A percentile compares a stretch with the other conserved stretches of the same genome.
Evolutionary conservation across 2,797 vertebrate genomes (phyloP).

Genomic region (Alosa sapidissima): DNA sequence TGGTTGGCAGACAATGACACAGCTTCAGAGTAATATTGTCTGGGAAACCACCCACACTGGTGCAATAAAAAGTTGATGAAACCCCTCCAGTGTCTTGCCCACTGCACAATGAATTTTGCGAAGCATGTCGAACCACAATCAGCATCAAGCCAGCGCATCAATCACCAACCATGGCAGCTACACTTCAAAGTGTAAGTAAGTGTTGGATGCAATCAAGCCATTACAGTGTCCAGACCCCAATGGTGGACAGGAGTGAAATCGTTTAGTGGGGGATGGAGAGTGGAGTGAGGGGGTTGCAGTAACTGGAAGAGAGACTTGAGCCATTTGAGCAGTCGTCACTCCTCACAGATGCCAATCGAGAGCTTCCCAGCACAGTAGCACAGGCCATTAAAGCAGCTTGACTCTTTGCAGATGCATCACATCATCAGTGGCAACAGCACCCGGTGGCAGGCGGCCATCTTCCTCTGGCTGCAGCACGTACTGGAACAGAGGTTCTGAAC

Average conservation of each 20-base stretch:
- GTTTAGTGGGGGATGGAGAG: neutral
- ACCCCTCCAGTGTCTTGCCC: conserved; percentile 4
- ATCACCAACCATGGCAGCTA: neutral
- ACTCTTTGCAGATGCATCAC: conserved; percentile 37
- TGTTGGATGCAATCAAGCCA: neutral
- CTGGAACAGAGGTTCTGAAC: neutral
- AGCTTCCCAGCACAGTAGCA: conserved; percentile 49
- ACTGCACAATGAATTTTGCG: neutral
- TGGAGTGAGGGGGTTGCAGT: neutral
- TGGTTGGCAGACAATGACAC: neutral
- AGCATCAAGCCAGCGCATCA: neutral
- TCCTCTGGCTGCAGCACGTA: conserved; percentile 15
- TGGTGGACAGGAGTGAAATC: conserved; percentile 13
- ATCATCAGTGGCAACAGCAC: conserved; percentile 33
- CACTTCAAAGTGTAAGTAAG: neutral
- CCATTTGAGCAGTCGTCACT: conserved; percentile 52
- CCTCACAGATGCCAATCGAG: conserved; percentile 44
- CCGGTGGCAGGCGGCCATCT: conserved; percentile 43
- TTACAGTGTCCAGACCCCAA: neutral
- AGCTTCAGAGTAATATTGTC: conserved; percentile 16
- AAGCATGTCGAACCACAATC: conserved; percentile 10
- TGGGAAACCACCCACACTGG: conserved; percentile 10
- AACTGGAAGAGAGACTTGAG: conserved; percentile 42
- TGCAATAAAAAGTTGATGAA: conserved; percentile 24
- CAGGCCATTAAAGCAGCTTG: conserved; percentile 43